Evolutionary conservation across 2,113 vertebrate species (phyloP), one percentile per base, ranked within the genome.

Genomic region (Chaetops frenatus): DNA sequence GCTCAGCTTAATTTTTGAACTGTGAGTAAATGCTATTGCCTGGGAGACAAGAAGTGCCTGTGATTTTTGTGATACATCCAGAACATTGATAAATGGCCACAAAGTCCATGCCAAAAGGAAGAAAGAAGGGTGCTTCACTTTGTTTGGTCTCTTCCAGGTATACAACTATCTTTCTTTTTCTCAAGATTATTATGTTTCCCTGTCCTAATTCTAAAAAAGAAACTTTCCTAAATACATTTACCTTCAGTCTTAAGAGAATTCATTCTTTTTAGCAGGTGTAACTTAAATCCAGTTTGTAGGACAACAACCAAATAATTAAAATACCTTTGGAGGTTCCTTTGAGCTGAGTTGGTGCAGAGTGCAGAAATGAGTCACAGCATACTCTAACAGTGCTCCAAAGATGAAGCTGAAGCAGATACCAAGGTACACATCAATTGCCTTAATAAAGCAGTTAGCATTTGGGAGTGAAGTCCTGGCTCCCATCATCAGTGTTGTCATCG

Each of bases 361-460:
- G 93, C 98, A 99, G 97, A 99, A 99, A 95, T 99, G 98, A 72
- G 99, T 98, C 86, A 99, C 98, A 2, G 98, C 98, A 45, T 99
- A 99, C 81, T 99, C 98, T 38, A 99, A 97, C 58, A 99, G 97
- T 3, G 98, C 98, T 25, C 98, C 99, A 15, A 99, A 99, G 96
- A 99, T 99, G 82, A 99, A 99, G 92, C 98, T 99, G 97, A 99
- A 99, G 97, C 99, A 99, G 96, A 99, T 99, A 38, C 98, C 98
- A 17, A 99, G 88, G 96, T 99, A 99, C 11, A 99, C 98, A 67
- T 99, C 98, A 10, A 99, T 99, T 94, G 98, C 98, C 92, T 99
- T 99, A 73, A 99, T 99, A 97, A 99, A 99, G 96, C 99, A 99
- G 89, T 99, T 99, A 91, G 98, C 98, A 35, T 98, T 99, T 90